These are phyloP conservation scores for Pseudanteris insignis DNA, from an alignment of 2,888 invertebrate species.

Conservation along the genomic window DNA sequence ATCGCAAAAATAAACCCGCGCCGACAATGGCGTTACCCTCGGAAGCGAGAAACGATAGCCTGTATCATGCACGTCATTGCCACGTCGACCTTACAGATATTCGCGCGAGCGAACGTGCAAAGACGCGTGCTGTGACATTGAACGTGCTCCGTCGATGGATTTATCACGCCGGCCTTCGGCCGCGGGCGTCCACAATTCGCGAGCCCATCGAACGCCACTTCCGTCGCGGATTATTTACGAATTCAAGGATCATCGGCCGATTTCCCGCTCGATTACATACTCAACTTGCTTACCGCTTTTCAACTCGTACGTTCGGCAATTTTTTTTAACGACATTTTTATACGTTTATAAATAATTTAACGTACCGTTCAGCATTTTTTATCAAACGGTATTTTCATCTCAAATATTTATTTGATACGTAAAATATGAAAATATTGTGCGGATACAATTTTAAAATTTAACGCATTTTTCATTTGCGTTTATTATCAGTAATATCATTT, in stretches of 20 bases:
- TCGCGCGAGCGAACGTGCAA: constrained; percentile 35
- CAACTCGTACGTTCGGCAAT: too few species aligned
- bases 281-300: neutral
- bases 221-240: constrained; percentile 28
- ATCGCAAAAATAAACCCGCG: constrained; percentile 39
- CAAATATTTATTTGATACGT: too few species aligned
- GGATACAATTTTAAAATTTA: too few species aligned
- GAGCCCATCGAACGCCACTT: constrained; percentile 24
- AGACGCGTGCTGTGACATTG: constrained; percentile 40
- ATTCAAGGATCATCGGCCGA: constrained; percentile 29
- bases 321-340: too few species aligned
- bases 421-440: too few species aligned
- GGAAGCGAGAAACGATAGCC: constrained; percentile 25
- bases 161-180: constrained; percentile 43
- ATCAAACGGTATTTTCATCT: too few species aligned
- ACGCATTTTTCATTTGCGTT: too few species aligned
- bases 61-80: constrained; percentile 31
- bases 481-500: too few species aligned
- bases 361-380: too few species aligned
- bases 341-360: too few species aligned
- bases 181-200: constrained; percentile 25
- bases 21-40: constrained; percentile 41
- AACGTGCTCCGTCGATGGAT: constrained; percentile 43
- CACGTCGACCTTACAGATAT: constrained; percentile 41
- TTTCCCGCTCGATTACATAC: constrained; percentile 18